Percentiles rank a stretch among this genome's conserved stretches.
phyloP scores from a whole-genome alignment of 2,888 invertebrate genomes.

The Fragum whitleyi region DNA sequence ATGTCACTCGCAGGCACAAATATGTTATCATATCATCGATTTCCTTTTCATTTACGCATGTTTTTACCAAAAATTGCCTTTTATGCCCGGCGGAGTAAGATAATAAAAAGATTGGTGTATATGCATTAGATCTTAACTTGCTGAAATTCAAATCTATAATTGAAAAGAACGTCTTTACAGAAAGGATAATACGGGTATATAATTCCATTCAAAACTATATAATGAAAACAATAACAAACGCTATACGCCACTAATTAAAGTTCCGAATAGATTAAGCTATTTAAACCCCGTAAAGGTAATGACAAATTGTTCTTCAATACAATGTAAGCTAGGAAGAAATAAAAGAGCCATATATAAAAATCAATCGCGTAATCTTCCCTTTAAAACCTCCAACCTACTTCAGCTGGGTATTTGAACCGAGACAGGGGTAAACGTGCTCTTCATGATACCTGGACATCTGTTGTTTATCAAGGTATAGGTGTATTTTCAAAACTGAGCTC shows the following conservation, averaged over 20 bases:
- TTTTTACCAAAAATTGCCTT: too few relatives aligned
- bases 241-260: conserved; percentile 6
- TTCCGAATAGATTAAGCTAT: not conserved
- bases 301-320: conserved; percentile 11
- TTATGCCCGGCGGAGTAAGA: too few relatives aligned
- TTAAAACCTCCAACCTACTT: not conserved
- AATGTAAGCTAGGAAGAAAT: not conserved
- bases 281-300: conserved; percentile 1
- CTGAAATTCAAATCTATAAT: too few relatives aligned
- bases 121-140: too few relatives aligned
- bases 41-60: too few relatives aligned
- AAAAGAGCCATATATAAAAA: not conserved
- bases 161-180: not conserved
- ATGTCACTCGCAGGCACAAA: too few relatives aligned
- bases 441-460: too few relatives aligned
- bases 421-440: not conserved
- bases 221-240: not conserved
- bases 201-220: not conserved
- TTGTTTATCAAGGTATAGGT: too few relatives aligned
- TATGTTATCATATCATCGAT: too few relatives aligned
- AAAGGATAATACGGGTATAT: not conserved
- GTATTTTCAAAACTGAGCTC: too few relatives aligned
- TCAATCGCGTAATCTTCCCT: conserved; percentile 18
- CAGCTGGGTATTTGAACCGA: conserved; percentile 4
- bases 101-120: too few relatives aligned